Percentiles rank a stretch among this genome's conserved stretches.
These are phyloP conservation scores for Cerastoderma edule DNA, from an alignment of 2,888 invertebrate species.

Conservation along the genomic window DNA sequence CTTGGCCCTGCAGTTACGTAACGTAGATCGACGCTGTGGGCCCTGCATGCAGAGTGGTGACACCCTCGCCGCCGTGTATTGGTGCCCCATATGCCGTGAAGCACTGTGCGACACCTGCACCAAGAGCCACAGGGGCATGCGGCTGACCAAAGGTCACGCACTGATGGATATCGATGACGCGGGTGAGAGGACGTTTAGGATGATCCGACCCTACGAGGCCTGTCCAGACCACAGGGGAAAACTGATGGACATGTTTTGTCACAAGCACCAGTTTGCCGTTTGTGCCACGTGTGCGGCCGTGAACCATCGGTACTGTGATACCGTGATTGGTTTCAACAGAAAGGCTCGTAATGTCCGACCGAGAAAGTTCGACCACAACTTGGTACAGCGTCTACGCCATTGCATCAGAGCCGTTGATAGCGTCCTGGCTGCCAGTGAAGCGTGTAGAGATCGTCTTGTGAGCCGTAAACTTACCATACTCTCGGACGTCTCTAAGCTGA, in stretches of 20 bases:
- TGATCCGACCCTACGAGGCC: constrained; percentile 50
- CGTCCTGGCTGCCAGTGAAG: constrained; percentile 46
- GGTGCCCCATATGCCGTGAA: constrained; percentile 59
- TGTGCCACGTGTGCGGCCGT: constrained; percentile 55
- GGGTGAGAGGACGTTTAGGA: constrained; percentile 34
- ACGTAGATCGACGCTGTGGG: constrained; percentile 44
- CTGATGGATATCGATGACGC: constrained; percentile 58
- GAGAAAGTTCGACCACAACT: constrained; percentile 43
- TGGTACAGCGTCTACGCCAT: constrained; percentile 44
- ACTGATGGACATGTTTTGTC: constrained; percentile 53
- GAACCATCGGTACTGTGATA: constrained; percentile 53
- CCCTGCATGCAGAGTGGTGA: constrained; percentile 56
- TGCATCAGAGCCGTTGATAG: constrained; percentile 46
- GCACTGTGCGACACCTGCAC: constrained; percentile 55
- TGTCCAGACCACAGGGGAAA: constrained; percentile 59
- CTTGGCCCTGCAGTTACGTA: constrained; percentile 40
- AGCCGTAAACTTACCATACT: constrained; percentile 43
- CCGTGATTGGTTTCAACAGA: constrained; percentile 46
- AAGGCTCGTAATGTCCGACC: constrained; percentile 36
- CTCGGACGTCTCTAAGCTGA: constrained; percentile 48
- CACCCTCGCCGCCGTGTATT: constrained; percentile 41
- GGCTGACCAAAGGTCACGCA: constrained; percentile 53
- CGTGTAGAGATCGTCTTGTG: constrained; percentile 32
- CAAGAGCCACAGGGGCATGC: constrained; percentile 59
- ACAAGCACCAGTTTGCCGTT: constrained; percentile 52